phyloP scores from a whole-genome alignment of 1,140 invertebrate genomes.

The Eciton burchellii region DNA sequence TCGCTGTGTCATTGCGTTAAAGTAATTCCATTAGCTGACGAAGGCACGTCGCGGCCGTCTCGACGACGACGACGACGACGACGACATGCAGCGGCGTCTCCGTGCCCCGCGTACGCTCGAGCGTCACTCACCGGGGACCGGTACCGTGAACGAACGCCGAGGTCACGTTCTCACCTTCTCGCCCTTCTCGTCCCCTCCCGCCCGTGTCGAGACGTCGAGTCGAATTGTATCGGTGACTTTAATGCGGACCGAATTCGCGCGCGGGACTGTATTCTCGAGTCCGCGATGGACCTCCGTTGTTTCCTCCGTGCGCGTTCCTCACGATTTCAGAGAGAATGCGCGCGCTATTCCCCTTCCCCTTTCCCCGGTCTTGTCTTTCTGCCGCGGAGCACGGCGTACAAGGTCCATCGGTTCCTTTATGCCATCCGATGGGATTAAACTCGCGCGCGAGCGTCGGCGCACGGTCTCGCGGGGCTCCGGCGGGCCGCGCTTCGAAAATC shows the following conservation, averaged over 20 bases:
- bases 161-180: conserved; percentile 71
- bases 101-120: conserved; percentile 9
- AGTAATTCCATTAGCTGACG: conserved; percentile 85
- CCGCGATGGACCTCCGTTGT: too few relatives aligned
- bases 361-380: neutral
- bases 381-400: neutral
- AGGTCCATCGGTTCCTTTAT: conserved; percentile 23
- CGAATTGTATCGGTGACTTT: conserved; percentile 65
- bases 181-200: conserved; percentile 41
- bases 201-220: conserved; percentile 32
- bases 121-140: conserved; percentile 6
- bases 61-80: conserved; percentile 36
- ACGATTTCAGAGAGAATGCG: neutral
- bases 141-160: conserved; percentile 19
- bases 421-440: conserved; percentile 32
- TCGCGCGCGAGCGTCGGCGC: conserved; percentile 5
- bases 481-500: conserved; percentile 59
- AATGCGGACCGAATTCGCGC: conserved; percentile 61
- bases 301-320: neutral
- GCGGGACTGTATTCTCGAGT: too few relatives aligned
- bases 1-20: conserved; percentile 85
- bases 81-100: conserved; percentile 30
- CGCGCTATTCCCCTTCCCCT: neutral
- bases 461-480: conserved; percentile 16
- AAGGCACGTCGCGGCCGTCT: conserved; percentile 55